Conservation (phyloP, 2,113 vertebrate genomes). For the Sitta europaea region DNA sequence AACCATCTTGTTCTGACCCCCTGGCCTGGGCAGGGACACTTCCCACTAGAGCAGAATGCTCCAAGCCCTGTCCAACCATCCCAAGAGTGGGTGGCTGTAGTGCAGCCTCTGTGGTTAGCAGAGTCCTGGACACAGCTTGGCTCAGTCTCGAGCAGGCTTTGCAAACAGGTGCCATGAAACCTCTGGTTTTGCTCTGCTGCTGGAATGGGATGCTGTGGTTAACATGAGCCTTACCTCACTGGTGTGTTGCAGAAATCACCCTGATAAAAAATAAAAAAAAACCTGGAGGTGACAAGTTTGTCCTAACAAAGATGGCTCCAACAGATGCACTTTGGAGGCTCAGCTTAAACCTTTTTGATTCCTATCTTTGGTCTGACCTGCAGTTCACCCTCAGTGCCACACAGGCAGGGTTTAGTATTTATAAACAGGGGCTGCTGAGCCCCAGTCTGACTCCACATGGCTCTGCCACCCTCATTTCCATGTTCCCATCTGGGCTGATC, state of each 20-base stretch:
- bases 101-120: accelerated
- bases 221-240: accelerated
- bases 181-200: neutral
- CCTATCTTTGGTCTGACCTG: slow-evolving; percentile 21
- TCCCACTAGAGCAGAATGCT: neutral
- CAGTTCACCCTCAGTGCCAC: neutral
- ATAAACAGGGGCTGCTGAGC: neutral
- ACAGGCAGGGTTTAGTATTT: slow-evolving; percentile 18
- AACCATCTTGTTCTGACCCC: neutral
- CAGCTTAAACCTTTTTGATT: slow-evolving; percentile 14
- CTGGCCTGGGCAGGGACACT: neutral
- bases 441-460: accelerated
- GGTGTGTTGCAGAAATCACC: neutral
- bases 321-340: slow-evolving; percentile 6
- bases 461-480: slow-evolving; percentile 19
- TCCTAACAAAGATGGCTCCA: neutral
- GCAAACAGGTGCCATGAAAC: neutral
- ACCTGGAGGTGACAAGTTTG: neutral
- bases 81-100: neutral
- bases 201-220: accelerated
- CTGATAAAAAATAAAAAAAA: neutral
- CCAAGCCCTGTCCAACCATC: neutral
- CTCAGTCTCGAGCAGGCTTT: neutral
- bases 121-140: too few relatives aligned
- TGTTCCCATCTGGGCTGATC: neutral